Evolutionary conservation across 2,797 vertebrate species (phyloP), one percentile per base, ranked within the genome.

Genomic region (Helostoma temminkii): DNA sequence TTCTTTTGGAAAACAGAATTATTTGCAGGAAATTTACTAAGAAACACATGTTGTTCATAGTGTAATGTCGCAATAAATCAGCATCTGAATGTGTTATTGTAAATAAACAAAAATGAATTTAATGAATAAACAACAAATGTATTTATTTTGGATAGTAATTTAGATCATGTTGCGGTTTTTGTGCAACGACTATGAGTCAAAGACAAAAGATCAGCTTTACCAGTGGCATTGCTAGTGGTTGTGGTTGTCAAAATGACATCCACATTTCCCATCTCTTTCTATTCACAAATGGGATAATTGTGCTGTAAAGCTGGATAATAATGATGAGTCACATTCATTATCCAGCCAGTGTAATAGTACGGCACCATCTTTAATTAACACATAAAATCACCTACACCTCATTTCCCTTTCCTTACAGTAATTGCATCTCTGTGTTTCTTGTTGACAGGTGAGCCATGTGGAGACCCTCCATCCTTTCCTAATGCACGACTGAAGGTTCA

Each of bases 391-490:
- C 28, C 1, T 47, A 22, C 47, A 52, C 14, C 36, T 37, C 10
- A 53, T 47, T 21, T 43, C 12, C 14, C 7, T 10, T 42, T 47
- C 12, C 14, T 50, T 46, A 32, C 10, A 5, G 57, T 5, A 36
- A 12, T 18, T 70, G 25, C 25, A 18, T 48, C 22, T 66, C 12
- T 68, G 34, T 69, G 16, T 67, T 64, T 72, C 6, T 71, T 58
- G 16, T 68, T 71, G 70, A 32, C 85, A 99, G 97, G 90, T 43
- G 94, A 93, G 63, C 95, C 95, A 0, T 99, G 97, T 1, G 97
- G 97, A 16, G 95, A 97, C 84, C 96, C 97, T 0, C 97, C 96
- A 0, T 96, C 95, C 2, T 98, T 99, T 77, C 97, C 96, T 7
- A 93, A 97, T 71, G 94, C 95, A 25, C 90, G 86, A 60, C 93